Conservation (phyloP, 2,888 invertebrate species). For the Eupithecia tripunctaria region DNA sequence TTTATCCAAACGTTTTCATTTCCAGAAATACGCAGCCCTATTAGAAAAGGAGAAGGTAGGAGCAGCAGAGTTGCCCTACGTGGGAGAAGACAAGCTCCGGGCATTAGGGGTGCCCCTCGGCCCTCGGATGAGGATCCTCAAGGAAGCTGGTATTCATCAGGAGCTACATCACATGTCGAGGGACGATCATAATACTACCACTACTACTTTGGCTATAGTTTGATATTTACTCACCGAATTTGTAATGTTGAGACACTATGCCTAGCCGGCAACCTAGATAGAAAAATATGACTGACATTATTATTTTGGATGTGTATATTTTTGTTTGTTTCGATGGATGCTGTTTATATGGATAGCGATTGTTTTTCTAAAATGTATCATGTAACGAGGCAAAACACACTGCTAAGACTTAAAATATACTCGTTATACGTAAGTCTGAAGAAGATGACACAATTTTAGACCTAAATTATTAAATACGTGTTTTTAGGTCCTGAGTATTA, state of each 20-base stretch:
- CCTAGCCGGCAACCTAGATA: no score
- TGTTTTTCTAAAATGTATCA: neutral
- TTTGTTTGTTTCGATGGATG: neutral
- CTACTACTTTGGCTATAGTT: slow-evolving; percentile 87
- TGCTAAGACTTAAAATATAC: neutral
- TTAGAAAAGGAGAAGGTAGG: slow-evolving; percentile 95
- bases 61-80: slow-evolving; percentile 95
- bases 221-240: slow-evolving; percentile 47
- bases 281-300: neutral
- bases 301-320: neutral
- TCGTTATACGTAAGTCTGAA: neutral
- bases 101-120: slow-evolving; percentile 96
- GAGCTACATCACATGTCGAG: slow-evolving; percentile 80
- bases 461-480: neutral
- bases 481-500: neutral
- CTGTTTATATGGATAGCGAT: neutral
- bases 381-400: neutral
- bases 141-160: slow-evolving; percentile 89
- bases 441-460: neutral
- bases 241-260: neutral
- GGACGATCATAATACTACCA: slow-evolving; percentile 77
- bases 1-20: slow-evolving; percentile 40
- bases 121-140: slow-evolving; percentile 93
- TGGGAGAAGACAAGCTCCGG: slow-evolving; percentile 93
- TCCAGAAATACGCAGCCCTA: slow-evolving; percentile 93